Evolutionary conservation across 2,888 invertebrate genomes (phyloP).

Genomic region (Amblyjoppa proteus): DNA sequence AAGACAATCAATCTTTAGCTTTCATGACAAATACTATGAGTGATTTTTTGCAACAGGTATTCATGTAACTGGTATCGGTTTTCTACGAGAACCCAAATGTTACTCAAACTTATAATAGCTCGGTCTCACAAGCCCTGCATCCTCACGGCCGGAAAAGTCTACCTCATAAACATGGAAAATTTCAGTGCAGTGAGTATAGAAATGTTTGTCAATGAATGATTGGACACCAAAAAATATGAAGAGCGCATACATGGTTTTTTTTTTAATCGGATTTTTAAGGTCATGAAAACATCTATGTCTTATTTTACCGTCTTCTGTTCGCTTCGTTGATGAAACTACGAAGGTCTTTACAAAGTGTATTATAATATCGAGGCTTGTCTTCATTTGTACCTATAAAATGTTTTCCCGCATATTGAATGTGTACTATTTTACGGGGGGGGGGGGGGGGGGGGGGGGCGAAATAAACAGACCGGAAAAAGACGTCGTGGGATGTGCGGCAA

Average conservation of each 20-base stretch:
- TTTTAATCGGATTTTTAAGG: slow-evolving; percentile 27
- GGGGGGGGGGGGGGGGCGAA: too few species aligned
- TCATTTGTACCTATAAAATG: background rate
- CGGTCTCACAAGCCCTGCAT: slow-evolving; percentile 59
- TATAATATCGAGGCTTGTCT: background rate
- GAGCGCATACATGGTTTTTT: background rate
- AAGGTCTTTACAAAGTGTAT: background rate
- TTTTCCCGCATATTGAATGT: too few species aligned
- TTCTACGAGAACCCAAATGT: slow-evolving; percentile 36
- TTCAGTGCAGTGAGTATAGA: slow-evolving; percentile 54
- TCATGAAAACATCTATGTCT: slow-evolving; percentile 57
- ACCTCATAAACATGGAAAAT: slow-evolving; percentile 61
- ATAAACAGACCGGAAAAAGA: too few species aligned
- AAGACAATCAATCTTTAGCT: background rate
- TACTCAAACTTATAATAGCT: slow-evolving; percentile 54
- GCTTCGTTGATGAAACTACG: slow-evolving; percentile 5
- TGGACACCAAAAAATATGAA: background rate
- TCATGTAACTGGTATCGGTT: slow-evolving; percentile 50
- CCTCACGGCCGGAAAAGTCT: slow-evolving; percentile 63
- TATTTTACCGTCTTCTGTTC: slow-evolving; percentile 52
- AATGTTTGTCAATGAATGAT: background rate
- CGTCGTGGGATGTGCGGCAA: too few species aligned
- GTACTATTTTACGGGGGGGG: too few species aligned
- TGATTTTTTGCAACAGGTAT: slow-evolving; percentile 32
- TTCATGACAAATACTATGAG: background rate